Evolutionary conservation across 1,140 invertebrate genomes (phyloP).

Genomic region (Lepidostoma basale): DNA sequence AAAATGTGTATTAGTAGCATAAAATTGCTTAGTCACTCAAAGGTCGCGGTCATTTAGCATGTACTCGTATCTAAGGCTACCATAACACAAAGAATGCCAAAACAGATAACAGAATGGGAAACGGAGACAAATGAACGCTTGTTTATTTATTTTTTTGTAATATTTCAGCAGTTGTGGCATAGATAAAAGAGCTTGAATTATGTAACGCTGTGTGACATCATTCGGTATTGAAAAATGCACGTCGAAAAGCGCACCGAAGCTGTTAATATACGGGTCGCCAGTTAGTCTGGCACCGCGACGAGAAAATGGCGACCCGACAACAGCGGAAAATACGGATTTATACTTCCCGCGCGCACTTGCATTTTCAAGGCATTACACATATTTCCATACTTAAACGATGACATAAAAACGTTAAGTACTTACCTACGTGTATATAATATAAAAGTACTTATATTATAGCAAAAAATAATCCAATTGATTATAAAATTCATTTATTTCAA

Average conservation of each 20-base stretch:
- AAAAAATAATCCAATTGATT: not conserved
- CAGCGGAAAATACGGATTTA: not conserved
- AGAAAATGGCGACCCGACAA: slow-evolving; percentile 8
- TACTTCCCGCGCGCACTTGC: slow-evolving; percentile 21
- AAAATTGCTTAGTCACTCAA: no score
- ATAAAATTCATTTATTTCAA: not conserved
- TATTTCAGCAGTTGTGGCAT: no score
- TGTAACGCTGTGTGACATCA: slow-evolving; percentile 6
- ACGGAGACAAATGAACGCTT: no score
- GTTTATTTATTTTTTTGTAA: no score
- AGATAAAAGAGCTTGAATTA: no score
- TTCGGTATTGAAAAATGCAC: slow-evolving; percentile 1
- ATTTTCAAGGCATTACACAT: slow-evolving; percentile 3
- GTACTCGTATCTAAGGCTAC: no score
- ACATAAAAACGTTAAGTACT: not conserved
- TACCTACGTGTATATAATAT: no score
- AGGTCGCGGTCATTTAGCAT: no score
- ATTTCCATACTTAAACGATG: not conserved
- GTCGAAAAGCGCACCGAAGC: not conserved
- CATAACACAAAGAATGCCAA: no score
- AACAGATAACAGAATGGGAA: no score
- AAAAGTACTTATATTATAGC: not conserved
- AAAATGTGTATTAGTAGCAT: no score
- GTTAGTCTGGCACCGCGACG: not conserved
- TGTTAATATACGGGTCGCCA: not conserved